Conservation (phyloP, 1,140 invertebrate species). For the Drosophila rhopaloa region DNA sequence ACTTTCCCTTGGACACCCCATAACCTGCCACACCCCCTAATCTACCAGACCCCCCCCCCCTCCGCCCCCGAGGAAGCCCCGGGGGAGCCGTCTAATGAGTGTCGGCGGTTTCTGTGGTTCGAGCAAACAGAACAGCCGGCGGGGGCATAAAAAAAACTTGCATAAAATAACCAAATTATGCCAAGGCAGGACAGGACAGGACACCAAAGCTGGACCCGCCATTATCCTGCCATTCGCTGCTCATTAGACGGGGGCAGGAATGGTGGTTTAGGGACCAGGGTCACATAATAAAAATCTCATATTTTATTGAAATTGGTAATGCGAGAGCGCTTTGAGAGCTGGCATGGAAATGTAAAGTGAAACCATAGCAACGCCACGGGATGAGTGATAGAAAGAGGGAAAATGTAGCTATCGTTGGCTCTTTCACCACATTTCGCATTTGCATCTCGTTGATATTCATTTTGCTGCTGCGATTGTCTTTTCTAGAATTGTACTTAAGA, state of each 20-base stretch:
- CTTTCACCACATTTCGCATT: constrained; percentile 19
- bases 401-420: not conserved
- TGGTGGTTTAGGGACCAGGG: not conserved
- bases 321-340: constrained; percentile 31
- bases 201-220: constrained; percentile 50
- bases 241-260: constrained; percentile 44
- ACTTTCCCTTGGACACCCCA: not conserved
- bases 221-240: constrained; percentile 71
- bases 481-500: constrained; percentile 7
- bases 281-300: constrained; percentile 80
- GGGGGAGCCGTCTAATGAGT: constrained; percentile 69
- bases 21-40: not conserved
- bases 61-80: constrained; percentile 1
- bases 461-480: constrained; percentile 12
- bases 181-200: constrained; percentile 38
- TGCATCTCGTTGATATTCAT: constrained; percentile 71
- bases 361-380: constrained; percentile 22
- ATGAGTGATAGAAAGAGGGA: not conserved
- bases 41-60: too few relatives aligned
- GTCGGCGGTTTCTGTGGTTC: constrained; percentile 63
- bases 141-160: constrained; percentile 13
- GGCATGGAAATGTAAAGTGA: constrained; percentile 36
- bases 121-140: constrained; percentile 10
- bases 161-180: constrained; percentile 75
- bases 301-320: constrained; percentile 84